A percentile compares a stretch with the other conserved stretches of the same genome.
phyloP scores from a whole-genome alignment of 2,888 invertebrate genomes.

The Protonemura montana region DNA sequence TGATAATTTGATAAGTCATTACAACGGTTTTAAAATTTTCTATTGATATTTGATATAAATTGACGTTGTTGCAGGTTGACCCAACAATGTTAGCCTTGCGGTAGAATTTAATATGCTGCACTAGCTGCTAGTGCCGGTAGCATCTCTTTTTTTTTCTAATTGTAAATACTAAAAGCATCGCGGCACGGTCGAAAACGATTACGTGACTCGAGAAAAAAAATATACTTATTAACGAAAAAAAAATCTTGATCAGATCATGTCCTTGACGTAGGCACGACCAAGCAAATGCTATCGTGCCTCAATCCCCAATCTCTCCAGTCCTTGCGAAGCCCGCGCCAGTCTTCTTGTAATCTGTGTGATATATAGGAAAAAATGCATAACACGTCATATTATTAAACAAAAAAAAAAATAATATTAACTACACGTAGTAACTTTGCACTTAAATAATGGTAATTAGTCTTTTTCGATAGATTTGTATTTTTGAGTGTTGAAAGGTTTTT shows the following conservation, averaged over 20 bases:
- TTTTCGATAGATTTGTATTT: slow-evolving; percentile 52
- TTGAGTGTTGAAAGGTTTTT: slow-evolving; percentile 52
- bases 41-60: slow-evolving; percentile 46
- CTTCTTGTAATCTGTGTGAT: slow-evolving; percentile 52
- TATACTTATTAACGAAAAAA: not conserved
- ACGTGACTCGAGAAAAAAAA: not conserved
- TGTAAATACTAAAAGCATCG: not conserved
- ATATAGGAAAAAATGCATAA: slow-evolving; percentile 47
- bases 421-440: slow-evolving; percentile 51
- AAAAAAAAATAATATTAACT: slow-evolving; percentile 34
- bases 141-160: slow-evolving; percentile 8
- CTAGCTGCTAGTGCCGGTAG: slow-evolving; percentile 17
- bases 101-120: not conserved
- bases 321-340: slow-evolving; percentile 38
- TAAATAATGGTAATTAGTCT: slow-evolving; percentile 47
- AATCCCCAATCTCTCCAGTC: too few species aligned
- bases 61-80: slow-evolving; percentile 45
- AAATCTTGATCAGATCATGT: slow-evolving; percentile 18
- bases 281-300: not conserved
- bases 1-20: slow-evolving; percentile 46
- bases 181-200: not conserved
- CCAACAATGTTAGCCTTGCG: slow-evolving; percentile 34
- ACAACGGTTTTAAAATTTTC: slow-evolving; percentile 47
- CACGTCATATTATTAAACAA: slow-evolving; percentile 10
- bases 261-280: slow-evolving; percentile 46